Percentiles rank a stretch among this genome's conserved stretches.
Evolutionary conservation across 2,113 vertebrate genomes (phyloP).

Genomic region (Galeopterus variegatus): DNA sequence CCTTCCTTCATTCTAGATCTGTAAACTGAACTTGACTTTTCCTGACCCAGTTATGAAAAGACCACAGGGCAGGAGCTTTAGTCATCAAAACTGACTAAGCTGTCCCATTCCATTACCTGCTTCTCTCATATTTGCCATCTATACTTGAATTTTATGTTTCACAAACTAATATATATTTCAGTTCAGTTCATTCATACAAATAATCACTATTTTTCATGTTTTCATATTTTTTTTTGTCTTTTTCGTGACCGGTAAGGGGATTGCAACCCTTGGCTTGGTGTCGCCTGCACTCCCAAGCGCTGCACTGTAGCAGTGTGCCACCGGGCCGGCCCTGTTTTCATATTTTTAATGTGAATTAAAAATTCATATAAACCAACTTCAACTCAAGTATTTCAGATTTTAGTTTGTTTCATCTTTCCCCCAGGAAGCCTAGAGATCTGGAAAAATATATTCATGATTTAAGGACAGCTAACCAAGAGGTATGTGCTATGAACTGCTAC

Average conservation of each 20-base stretch:
- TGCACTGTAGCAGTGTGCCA: too few relatives aligned
- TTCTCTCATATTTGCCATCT: background rate
- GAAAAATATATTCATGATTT: constrained; percentile 11
- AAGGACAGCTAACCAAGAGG: background rate
- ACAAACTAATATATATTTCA: constrained; percentile 9
- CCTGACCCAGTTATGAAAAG: background rate
- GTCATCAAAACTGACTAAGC: background rate
- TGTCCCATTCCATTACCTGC: background rate
- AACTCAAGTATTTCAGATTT: constrained; percentile 60
- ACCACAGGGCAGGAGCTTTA: background rate
- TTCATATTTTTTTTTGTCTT: too few relatives aligned
- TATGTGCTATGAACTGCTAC: background rate
- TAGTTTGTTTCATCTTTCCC: background rate
- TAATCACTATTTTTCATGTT: background rate
- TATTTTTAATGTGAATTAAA: too few relatives aligned
- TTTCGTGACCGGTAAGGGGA: too few relatives aligned
- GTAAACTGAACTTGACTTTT: background rate
- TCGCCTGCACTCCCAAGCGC: too few relatives aligned
- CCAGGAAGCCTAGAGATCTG: background rate
- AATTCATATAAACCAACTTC: constrained; percentile 25
- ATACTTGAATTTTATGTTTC: constrained; percentile 35
- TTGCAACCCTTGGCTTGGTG: too few relatives aligned
- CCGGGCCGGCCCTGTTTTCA: too few relatives aligned
- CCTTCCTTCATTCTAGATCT: background rate
- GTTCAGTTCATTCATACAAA: background rate